These are phyloP conservation scores for Stenodema calcarata DNA, from an alignment of 2,888 invertebrate species.

Conservation along the genomic window DNA sequence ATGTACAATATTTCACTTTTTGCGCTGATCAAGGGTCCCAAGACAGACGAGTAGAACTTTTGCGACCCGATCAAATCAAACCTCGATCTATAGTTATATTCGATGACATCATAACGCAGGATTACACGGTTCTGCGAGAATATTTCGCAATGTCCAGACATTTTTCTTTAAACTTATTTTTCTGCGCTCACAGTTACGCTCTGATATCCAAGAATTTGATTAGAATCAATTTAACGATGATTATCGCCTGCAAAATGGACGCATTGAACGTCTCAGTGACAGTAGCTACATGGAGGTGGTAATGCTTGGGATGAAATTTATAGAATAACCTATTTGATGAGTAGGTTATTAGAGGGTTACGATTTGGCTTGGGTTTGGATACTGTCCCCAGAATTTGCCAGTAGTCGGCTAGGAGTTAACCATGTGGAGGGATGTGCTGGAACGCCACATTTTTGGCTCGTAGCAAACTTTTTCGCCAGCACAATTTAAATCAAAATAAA, in stretches of 20 bases:
- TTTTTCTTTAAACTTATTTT: slow-evolving; percentile 60
- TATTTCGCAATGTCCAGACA: slow-evolving; percentile 60
- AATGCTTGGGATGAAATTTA: too few species aligned
- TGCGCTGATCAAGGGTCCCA: slow-evolving; percentile 37
- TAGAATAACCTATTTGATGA: too few species aligned
- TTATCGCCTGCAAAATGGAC: slow-evolving; percentile 61
- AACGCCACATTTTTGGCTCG: too few species aligned
- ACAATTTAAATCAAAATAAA: too few species aligned
- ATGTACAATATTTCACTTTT: slow-evolving; percentile 55
- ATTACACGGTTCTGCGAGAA: slow-evolving; percentile 57
- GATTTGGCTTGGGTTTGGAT: too few species aligned
- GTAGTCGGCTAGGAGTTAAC: too few species aligned
- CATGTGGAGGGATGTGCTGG: too few species aligned
- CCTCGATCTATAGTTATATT: slow-evolving; percentile 61
- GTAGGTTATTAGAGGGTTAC: too few species aligned
- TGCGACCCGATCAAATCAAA: slow-evolving; percentile 56
- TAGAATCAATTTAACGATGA: slow-evolving; percentile 60
- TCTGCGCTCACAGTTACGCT: slow-evolving; percentile 60
- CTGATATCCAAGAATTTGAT: slow-evolving; percentile 60
- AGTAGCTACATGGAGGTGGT: too few species aligned
- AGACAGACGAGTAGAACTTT: slow-evolving; percentile 52
- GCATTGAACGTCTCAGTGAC: too few species aligned
- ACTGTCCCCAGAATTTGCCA: too few species aligned
- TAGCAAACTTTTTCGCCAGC: too few species aligned
- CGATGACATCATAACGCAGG: slow-evolving; percentile 60